Evolutionary conservation across 2,888 invertebrate genomes (phyloP).

Genomic region (Drosophila fungiperda): DNA sequence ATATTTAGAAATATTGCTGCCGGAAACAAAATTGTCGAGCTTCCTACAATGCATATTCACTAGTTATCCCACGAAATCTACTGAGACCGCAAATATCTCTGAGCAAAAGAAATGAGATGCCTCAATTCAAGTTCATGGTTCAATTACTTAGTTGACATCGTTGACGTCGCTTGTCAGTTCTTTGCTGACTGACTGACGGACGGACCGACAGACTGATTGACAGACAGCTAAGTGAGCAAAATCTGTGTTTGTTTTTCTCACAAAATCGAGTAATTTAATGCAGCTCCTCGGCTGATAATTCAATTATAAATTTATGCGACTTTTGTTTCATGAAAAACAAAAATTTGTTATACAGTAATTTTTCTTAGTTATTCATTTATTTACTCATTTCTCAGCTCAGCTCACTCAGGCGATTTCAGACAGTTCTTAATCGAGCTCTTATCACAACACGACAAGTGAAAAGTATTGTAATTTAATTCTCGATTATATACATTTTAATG

Average conservation of each 20-base stretch:
- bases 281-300: slow-evolving; percentile 22
- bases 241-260: slow-evolving; percentile 42
- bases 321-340: slow-evolving; percentile 23
- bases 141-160: slow-evolving; percentile 60
- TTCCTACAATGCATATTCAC: slow-evolving; percentile 28
- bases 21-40: slow-evolving; percentile 35
- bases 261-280: slow-evolving; percentile 46
- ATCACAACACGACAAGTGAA: slow-evolving; percentile 14
- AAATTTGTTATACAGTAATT: slow-evolving; percentile 29
- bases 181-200: slow-evolving; percentile 16
- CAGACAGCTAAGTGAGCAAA: slow-evolving; percentile 8
- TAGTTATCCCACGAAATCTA: slow-evolving; percentile 9
- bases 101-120: slow-evolving; percentile 10
- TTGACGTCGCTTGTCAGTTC: slow-evolving; percentile 31
- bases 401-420: background rate
- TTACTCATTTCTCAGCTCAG: background rate
- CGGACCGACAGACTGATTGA: slow-evolving; percentile 5
- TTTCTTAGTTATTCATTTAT: slow-evolving; percentile 14
- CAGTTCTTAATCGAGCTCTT: slow-evolving; percentile 4
- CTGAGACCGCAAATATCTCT: slow-evolving; percentile 13
- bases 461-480: background rate
- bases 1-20: slow-evolving; percentile 13
- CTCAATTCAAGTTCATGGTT: slow-evolving; percentile 76
- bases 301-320: slow-evolving; percentile 43
- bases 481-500: background rate